Percentiles rank a stretch among this genome's conserved stretches.
Evolutionary conservation across 2,113 vertebrate genomes (phyloP).

Genomic region (Laterallus jamaicensis): DNA sequence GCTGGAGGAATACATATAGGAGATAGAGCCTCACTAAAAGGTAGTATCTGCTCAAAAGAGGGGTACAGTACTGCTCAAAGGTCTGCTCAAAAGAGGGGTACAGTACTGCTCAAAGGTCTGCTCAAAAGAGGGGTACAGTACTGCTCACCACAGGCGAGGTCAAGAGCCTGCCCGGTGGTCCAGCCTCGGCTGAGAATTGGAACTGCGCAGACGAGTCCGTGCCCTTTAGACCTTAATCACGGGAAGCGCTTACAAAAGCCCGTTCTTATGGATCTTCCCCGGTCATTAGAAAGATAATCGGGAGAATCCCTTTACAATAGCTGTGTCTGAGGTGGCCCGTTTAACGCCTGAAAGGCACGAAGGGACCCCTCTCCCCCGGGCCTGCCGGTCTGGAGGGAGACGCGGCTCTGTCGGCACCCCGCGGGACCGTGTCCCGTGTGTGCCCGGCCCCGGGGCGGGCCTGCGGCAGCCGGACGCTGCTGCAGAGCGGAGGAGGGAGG

Average conservation of each 20-base stretch:
- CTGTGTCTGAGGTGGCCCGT: neutral
- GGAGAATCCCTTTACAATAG: neutral
- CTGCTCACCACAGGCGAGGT: neutral
- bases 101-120: neutral
- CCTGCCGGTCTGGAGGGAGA: accelerated
- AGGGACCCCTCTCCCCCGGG: neutral
- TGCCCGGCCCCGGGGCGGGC: too few species aligned
- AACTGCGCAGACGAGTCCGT: neutral
- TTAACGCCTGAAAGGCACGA: neutral
- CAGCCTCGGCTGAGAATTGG: neutral
- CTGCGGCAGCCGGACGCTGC: too few species aligned
- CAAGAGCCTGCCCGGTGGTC: neutral
- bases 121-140: neutral
- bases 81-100: neutral
- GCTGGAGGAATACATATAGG: neutral
- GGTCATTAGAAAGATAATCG: neutral
- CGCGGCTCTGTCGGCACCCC: neutral
- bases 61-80: too few species aligned
- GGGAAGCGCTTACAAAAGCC: neutral
- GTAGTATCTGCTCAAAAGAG: neutral
- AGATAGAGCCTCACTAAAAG: neutral
- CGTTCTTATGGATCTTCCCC: neutral
- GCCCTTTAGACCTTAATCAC: neutral
- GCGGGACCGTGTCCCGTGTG: neutral
- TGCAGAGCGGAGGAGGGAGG: accelerated